phyloP scores from a whole-genome alignment of 2,888 invertebrate species.

The Mythimna pallens region DNA sequence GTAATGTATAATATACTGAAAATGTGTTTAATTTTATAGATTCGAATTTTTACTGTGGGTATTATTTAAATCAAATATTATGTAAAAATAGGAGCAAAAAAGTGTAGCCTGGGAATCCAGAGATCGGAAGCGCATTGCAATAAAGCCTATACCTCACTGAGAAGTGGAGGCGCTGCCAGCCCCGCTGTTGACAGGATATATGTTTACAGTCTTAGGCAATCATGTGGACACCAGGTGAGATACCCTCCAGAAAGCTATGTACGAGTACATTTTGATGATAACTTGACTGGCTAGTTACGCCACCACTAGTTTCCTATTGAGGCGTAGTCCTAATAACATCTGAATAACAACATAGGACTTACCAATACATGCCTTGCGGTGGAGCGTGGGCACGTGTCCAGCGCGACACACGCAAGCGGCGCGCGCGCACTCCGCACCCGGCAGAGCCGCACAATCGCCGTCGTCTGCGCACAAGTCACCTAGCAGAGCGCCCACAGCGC shows the following conservation, averaged over 20 bases:
- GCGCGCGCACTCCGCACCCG: constrained; percentile 93
- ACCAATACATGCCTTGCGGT: constrained; percentile 88
- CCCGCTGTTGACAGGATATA: not conserved
- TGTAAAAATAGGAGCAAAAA: not conserved
- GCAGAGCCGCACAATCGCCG: constrained; percentile 90
- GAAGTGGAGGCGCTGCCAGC: not conserved
- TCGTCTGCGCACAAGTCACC: constrained; percentile 94
- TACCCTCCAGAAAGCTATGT: not conserved
- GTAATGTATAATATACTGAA: not conserved
- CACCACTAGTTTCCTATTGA: not conserved
- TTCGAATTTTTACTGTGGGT: not conserved
- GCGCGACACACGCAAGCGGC: constrained; percentile 94
- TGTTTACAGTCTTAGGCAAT: too few species aligned
- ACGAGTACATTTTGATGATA: not conserved
- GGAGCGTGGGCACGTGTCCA: constrained; percentile 86
- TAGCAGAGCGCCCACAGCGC: constrained; percentile 91
- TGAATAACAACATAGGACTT: constrained; percentile 62
- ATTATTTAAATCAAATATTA: not conserved
- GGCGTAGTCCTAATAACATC: not conserved
- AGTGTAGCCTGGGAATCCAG: not conserved
- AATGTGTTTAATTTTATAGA: not conserved
- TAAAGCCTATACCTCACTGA: not conserved
- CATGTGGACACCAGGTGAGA: not conserved
- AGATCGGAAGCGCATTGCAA: not conserved
- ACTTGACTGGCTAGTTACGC: not conserved